These are phyloP conservation scores for Pterocles burchelli DNA, from an alignment of 2,113 vertebrate genomes.

Conservation along the genomic window DNA sequence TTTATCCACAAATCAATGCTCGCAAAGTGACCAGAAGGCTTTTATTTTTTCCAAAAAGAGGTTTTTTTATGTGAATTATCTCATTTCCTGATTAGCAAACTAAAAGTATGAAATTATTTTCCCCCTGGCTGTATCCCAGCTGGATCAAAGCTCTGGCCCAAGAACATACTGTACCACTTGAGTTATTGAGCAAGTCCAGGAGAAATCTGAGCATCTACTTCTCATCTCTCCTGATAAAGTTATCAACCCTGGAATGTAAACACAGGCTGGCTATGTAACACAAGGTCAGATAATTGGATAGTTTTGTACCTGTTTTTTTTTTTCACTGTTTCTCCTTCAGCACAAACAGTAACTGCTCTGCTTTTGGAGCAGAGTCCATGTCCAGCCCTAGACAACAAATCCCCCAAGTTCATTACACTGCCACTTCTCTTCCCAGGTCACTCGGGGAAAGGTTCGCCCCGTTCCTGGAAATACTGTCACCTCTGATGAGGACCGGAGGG, in stretches of 20 bases:
- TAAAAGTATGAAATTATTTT: conserved; percentile 21
- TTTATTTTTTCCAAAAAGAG: neutral
- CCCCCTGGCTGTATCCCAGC: neutral
- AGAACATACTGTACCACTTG: neutral
- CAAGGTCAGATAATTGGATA: neutral
- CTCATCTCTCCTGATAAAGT: neutral
- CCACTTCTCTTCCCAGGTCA: neutral
- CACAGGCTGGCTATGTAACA: too few species aligned
- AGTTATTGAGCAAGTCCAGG: neutral
- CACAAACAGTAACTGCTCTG: neutral
- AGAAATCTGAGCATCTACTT: neutral
- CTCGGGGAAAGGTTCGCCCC: neutral
- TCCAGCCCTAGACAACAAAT: neutral
- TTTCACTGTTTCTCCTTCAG: neutral
- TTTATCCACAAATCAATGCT: conserved; percentile 15
- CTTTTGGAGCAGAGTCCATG: neutral
- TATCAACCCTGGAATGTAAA: neutral
- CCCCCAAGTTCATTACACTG: neutral
- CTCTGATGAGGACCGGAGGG: neutral
- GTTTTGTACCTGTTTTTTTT: neutral
- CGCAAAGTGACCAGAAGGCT: conserved; percentile 10
- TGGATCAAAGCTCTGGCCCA: conserved; percentile 31
- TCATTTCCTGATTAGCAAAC: conserved; percentile 48
- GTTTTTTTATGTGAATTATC: neutral
- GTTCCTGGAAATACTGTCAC: neutral